Base-by-base conservation (phyloP, 37 sponge, comb jelly and placozoan species). In the Tethya wilhelma region DNA sequence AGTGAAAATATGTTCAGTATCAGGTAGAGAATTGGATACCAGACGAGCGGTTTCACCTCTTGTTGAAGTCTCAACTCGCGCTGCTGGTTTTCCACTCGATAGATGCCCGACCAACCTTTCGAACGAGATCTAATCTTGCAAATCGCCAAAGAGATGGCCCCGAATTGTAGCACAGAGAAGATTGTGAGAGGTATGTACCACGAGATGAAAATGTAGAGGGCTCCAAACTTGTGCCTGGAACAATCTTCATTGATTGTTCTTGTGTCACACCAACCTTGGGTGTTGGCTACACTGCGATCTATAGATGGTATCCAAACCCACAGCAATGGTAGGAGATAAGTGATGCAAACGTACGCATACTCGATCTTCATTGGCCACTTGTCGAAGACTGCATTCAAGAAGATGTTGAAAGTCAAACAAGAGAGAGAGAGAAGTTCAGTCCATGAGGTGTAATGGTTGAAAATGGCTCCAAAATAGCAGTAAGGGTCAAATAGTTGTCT, bases 121-220 rank as follows among this genome's bases (percentile, higher is more conserved):
- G n/a, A n/a, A n/a, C n/a, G n/a, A n/a, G n/a, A n/a, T n/a, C n/a
- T n/a, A n/a, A n/a, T n/a, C n/a, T n/a, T n/a, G n/a, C n/a, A n/a
- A n/a, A n/a, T n/a, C n/a, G n/a, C n/a, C n/a, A n/a, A n/a, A n/a
- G n/a, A n/a, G n/a, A n/a, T n/a, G n/a, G n/a, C n/a, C n/a, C n/a
- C n/a, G n/a, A n/a, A n/a, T n/a, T n/a, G n/a, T n/a, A n/a, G n/a
- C n/a, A n/a, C n/a, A n/a, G n/a, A n/a, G n/a, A n/a, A n/a, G n/a
- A n/a, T n/a, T n/a, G n/a, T n/a, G 44, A 80, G 81, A 43, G 81
- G 81, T 5, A 70, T 38, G 56, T 80, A 80, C 81, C 81, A 80
- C 1, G 59, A 33, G 14, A 44, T 71, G 70, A 80, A 80, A 26
- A 43, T 70, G 5, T 71, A 5, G 32, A 26, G 43, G 3, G 44